A percentile compares a stretch with the other conserved stretches of the same genome.
Evolutionary conservation across 2,888 invertebrate genomes (phyloP).

Genomic region (Synergus umbraculus): DNA sequence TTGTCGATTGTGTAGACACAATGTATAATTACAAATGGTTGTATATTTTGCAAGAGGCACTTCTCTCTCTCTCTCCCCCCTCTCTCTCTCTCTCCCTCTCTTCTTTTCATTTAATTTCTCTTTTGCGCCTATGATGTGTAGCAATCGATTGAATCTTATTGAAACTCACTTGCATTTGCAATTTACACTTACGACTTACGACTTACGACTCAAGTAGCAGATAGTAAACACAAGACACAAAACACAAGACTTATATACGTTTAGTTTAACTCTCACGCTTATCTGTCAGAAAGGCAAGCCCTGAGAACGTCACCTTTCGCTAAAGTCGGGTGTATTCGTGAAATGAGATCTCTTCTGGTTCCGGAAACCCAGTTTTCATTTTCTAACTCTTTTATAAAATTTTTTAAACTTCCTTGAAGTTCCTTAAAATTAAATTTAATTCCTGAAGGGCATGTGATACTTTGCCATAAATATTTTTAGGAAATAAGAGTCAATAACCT

Average conservation of each 20-base stretch:
- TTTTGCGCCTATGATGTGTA: neutral
- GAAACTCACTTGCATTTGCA: neutral
- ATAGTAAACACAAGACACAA: too few relatives aligned
- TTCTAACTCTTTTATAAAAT: too few relatives aligned
- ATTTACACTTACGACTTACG: slow-evolving; percentile 45
- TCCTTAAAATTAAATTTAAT: too few relatives aligned
- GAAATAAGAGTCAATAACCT: too few relatives aligned
- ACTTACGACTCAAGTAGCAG: slow-evolving; percentile 12
- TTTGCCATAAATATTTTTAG: too few relatives aligned
- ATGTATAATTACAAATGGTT: slow-evolving; percentile 29
- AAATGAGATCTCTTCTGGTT: slow-evolving; percentile 47
- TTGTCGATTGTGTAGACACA: neutral
- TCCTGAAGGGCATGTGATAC: too few relatives aligned
- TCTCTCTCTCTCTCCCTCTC: neutral
- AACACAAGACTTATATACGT: too few relatives aligned
- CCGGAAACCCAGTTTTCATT: slow-evolving; percentile 56
- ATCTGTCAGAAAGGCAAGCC: slow-evolving; percentile 43
- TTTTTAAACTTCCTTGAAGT: too few relatives aligned
- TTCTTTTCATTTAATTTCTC: neutral
- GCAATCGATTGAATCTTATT: slow-evolving; percentile 15
- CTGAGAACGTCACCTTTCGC: slow-evolving; percentile 62
- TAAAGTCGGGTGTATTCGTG: slow-evolving; percentile 38
- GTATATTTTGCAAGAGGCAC: slow-evolving; percentile 18
- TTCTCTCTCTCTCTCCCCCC: too few relatives aligned
- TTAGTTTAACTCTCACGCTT: slow-evolving; percentile 35